Conservation (phyloP, 1,140 invertebrate species). For the Plectrocnemia conspersa region DNA sequence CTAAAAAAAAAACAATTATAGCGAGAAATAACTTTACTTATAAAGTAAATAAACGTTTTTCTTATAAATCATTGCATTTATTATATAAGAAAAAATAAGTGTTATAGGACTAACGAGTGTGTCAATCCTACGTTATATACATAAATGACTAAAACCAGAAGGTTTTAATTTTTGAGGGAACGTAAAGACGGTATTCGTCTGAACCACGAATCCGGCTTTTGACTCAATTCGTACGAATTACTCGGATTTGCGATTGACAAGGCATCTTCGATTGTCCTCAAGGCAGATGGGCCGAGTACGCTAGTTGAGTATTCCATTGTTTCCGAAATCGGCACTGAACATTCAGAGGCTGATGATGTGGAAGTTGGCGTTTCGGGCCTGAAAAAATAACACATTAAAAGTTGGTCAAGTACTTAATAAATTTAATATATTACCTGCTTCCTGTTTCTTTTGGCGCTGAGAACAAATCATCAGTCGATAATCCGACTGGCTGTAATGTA, state of each 20-base stretch:
- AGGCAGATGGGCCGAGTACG: conserved; percentile 43
- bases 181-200: conserved; percentile 49
- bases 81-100: too few relatives aligned
- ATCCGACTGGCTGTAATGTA: conserved; percentile 65
- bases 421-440: conserved; percentile 19
- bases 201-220: conserved; percentile 52
- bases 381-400: conserved; percentile 21
- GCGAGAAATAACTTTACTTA: too few relatives aligned
- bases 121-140: not conserved
- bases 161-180: conserved; percentile 35
- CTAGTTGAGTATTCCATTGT: conserved; percentile 34
- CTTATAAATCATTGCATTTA: too few relatives aligned
- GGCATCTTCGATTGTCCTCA: conserved; percentile 47
- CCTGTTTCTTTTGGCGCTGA: conserved; percentile 33
- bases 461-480: conserved; percentile 53
- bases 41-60: too few relatives aligned
- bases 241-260: conserved; percentile 44
- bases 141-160: too few relatives aligned
- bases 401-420: not conserved
- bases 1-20: too few relatives aligned
- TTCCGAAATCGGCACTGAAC: conserved; percentile 50
- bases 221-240: conserved; percentile 49
- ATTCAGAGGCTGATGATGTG: conserved; percentile 36
- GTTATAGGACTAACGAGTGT: not conserved
- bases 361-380: conserved; percentile 46